Evolutionary conservation across 1,140 invertebrate species (phyloP), one percentile per base, ranked within the genome.

Genomic region (Drosophila trapezifrons): DNA sequence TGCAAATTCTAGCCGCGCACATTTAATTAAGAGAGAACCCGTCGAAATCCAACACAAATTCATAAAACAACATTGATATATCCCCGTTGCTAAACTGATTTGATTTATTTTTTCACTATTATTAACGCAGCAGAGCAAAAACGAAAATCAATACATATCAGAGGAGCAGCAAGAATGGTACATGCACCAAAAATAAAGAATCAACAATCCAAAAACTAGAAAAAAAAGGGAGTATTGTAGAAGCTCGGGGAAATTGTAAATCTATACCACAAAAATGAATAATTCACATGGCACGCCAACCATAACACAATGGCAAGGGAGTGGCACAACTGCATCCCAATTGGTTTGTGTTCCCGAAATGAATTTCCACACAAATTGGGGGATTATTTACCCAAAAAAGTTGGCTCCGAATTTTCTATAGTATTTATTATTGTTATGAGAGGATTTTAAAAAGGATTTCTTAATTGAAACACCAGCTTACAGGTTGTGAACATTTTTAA

Each of bases 251-350:
- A 84, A 83, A 86, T 85, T 86, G 82, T 85, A 85, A 81, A 85
- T 85, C 82, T 78, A 60, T 57, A 67, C 74, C 82, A 77, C 78
- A 70, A 81, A 71, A 81, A 78, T 85, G 65, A 85, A 85, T 85
- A 86, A 86, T 86, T 72, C 81, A 86, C 69, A 69, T 58, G 66
- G 18, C 45, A 47, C 27, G 49, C 69, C 54, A 58, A 43, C 52
- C 71, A 63, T 7, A 74, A 64, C 58, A 74, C 51, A 71, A 47
- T 70, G 63, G 49, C 35, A 54, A 47, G 66, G 20, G 62, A 29
- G 40, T 38, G 42, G 25, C 29, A 49, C 25, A 57, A 71, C 51
- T 57, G 67, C 49, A 67, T 70, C 18, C 64, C 55, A 71, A 71
- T 70, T 57, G 67, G 67, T 70, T 70, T 70, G 51, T 38, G 67